Conservation (phyloP, 2,113 vertebrate species). For the Lontra canadensis region DNA sequence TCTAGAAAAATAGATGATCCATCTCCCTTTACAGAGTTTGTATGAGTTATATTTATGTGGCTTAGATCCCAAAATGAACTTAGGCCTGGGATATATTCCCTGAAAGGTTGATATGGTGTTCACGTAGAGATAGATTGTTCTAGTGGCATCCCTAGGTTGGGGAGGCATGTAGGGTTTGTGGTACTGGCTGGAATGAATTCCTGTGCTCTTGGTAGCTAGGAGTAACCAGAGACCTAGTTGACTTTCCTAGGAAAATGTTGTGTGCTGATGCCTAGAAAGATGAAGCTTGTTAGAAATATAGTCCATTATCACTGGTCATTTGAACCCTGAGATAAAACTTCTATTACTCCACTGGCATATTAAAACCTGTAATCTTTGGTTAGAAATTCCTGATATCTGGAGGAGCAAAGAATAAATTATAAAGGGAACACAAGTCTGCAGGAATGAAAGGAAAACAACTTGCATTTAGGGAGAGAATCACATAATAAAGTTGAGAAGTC, state of each 20-base stretch:
- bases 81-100: not conserved
- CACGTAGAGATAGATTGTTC: too few relatives aligned
- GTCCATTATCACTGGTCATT: not conserved
- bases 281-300: not conserved
- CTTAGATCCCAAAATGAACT: not conserved
- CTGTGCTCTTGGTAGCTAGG: too few relatives aligned
- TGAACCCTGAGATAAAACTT: not conserved
- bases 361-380: not conserved
- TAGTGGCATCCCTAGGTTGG: too few relatives aligned
- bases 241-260: not conserved
- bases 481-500: not conserved
- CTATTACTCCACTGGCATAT: not conserved
- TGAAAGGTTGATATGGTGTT: not conserved
- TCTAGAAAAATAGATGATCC: not conserved
- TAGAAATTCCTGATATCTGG: not conserved
- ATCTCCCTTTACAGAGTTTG: not conserved
- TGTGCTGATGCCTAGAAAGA: not conserved
- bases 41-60: not conserved
- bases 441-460: not conserved
- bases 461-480: not conserved
- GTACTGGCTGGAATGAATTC: not conserved
- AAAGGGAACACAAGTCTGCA: not conserved
- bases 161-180: too few relatives aligned
- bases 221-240: not conserved
- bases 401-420: not conserved